phyloP scores from a whole-genome alignment of 35 echinoderm and acorn worm genomes.

The Patiria miniata region DNA sequence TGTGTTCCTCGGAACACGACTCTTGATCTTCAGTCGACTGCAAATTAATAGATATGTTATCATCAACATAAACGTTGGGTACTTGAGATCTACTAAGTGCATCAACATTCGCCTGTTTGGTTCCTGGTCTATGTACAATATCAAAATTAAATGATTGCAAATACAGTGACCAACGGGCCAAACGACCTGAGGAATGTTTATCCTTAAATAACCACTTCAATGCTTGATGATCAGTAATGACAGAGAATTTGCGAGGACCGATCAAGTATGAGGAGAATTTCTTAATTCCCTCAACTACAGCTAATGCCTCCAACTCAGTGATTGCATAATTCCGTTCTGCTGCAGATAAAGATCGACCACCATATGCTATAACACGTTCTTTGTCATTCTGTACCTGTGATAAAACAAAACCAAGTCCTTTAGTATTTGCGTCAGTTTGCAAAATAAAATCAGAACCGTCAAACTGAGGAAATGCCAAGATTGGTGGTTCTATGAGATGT shows the following conservation, averaged over 20 bases:
- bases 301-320: slow-evolving; percentile 27
- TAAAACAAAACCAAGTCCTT: slow-evolving; percentile 1
- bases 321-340: slow-evolving; percentile 25
- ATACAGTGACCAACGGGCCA: slow-evolving; percentile 23
- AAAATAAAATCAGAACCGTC: slow-evolving; percentile 12
- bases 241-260: neutral
- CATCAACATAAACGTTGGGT: neutral
- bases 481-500: neutral
- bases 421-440: slow-evolving; percentile 15
- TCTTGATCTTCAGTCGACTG: neutral
- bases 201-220: slow-evolving; percentile 27
- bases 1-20: neutral
- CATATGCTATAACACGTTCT: slow-evolving; percentile 14
- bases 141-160: slow-evolving; percentile 27
- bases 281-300: slow-evolving; percentile 31
- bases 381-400: slow-evolving; percentile 2
- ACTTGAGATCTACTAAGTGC: neutral
- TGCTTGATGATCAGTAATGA: slow-evolving; percentile 37
- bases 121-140: neutral
- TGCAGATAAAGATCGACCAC: neutral
- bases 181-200: slow-evolving; percentile 12
- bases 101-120: neutral
- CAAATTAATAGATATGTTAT: neutral
- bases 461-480: slow-evolving; percentile 2
- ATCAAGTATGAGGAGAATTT: slow-evolving; percentile 16